Evolutionary conservation across 2,797 vertebrate species (phyloP).

Genomic region (Dendrocincla fuliginosa): DNA sequence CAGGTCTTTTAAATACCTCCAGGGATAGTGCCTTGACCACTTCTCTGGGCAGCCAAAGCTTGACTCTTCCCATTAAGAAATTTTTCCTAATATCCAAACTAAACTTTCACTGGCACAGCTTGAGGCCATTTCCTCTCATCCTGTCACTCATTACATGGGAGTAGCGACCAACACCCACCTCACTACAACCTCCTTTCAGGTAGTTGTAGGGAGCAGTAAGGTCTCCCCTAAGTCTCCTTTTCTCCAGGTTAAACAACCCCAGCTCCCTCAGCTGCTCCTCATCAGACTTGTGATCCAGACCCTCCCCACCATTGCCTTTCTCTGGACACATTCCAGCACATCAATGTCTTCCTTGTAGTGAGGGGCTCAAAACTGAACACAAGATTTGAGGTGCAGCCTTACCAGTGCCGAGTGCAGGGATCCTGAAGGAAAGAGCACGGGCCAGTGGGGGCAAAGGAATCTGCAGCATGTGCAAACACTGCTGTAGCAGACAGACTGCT

Average conservation of each 20-base stretch:
- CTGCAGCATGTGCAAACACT: neutral
- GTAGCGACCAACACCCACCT: neutral
- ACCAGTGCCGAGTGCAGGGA: neutral
- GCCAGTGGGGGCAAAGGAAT: neutral
- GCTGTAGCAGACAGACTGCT: neutral
- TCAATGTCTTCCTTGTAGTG: neutral
- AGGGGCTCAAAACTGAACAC: neutral
- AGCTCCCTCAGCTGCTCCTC: neutral
- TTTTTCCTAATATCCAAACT: neutral
- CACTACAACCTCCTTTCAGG: neutral
- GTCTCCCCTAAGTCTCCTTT: neutral
- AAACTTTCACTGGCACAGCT: neutral
- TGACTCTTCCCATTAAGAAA: neutral
- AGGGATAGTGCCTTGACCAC: neutral
- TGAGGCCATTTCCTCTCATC: neutral
- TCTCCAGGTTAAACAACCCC: neutral
- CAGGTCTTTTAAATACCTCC: neutral
- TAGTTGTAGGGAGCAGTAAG: neutral
- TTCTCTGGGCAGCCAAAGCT: neutral
- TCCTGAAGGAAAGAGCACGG: neutral
- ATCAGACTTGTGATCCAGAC: neutral
- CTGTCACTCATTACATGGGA: neutral
- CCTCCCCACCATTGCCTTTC: neutral
- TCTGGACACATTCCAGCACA: neutral
- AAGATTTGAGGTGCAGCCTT: accelerated